Base-by-base conservation (phyloP, 2,888 invertebrate genomes). In the Trachelus troglodyta region DNA sequence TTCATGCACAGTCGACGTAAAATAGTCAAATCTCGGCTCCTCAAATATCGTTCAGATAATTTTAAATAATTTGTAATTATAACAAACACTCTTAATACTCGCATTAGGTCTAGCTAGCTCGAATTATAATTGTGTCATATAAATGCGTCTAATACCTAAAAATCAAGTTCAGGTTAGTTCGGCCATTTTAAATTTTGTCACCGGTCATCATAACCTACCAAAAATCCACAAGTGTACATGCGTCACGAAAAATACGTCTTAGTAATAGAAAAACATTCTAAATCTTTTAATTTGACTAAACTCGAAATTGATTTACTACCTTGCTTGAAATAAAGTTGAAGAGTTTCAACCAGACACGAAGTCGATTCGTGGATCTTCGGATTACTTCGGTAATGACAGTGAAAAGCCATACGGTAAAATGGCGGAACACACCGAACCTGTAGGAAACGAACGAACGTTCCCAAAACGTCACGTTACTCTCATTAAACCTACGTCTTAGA, bases 141-240 rank as follows among this genome's bases (percentile, higher is more conserved):
- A 88, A 89, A 89, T 89, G 87, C 88, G 78, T 86, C 85, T 89
- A 89, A 88, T 88, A 88, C 88, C 34, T 88, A 88, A 84, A 74
- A 31, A 31, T 6, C 31, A 33, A 71, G 82, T 84, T 85, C 81
- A 82, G 81, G 84, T 82, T 81, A 83, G 80, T 80, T 71, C 71
- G 33, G 34, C 71, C 71, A 34, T 71, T 71, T 34, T 31, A 0
- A 69, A 31, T 12, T 71, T 71, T 23, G 1, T 71, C 71, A 71
- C n/a, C 12, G 23, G 23, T 23, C 56, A 23, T 56, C 23, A 9
- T 56, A 56, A 23, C 56, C 56, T 56, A 23, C 56, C 56, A 15
- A 23, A 56, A 23, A 23, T 56, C 23, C 56, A 23, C 56, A 23
- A 56, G 15, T 56, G 1, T 15, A 35, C 35, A 23, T 23, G 23